A percentile compares a stretch with the other conserved stretches of the same genome.
Conservation (phyloP, 1,140 invertebrate species). For the Papilio polyxenes region DNA sequence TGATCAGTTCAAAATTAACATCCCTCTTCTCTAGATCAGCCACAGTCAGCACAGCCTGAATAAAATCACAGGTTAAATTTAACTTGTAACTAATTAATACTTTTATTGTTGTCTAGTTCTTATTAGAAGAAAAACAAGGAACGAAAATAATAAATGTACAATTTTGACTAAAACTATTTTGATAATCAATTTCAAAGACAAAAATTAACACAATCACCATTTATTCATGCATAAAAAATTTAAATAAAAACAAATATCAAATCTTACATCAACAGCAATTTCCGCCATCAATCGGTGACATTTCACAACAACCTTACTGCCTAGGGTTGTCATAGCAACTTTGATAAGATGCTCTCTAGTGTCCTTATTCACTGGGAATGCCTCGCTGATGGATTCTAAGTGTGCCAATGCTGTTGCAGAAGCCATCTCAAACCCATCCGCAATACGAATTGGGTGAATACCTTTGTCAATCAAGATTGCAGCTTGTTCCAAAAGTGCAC, state of each 20-base stretch:
- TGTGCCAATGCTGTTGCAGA: conserved; percentile 94
- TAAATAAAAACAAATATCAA: not conserved
- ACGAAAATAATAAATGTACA: too few relatives aligned
- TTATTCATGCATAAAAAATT: not conserved
- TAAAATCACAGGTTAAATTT: conserved; percentile 48
- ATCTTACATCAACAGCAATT: conserved; percentile 95
- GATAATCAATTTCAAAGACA: too few relatives aligned
- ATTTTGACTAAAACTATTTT: too few relatives aligned
- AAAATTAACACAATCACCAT: too few relatives aligned
- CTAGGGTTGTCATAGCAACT: conserved; percentile 98
- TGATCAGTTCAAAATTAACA: conserved; percentile 99
- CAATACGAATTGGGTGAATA: conserved; percentile 99
- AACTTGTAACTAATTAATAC: not conserved
- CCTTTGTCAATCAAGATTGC: conserved; percentile 96
- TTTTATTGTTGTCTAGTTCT: too few relatives aligned
- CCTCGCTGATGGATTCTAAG: conserved; percentile 93
- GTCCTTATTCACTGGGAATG: conserved; percentile 91
- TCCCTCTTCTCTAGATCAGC: conserved; percentile 96
- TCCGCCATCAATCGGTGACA: conserved; percentile 98
- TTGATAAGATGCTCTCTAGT: conserved; percentile 95
- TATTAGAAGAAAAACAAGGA: too few relatives aligned
- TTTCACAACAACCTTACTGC: conserved; percentile 98
- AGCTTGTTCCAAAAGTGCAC: conserved; percentile 97
- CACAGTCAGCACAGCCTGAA: conserved; percentile 94
- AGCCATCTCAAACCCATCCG: conserved; percentile 99